A percentile compares a stretch with the other conserved stretches of the same genome.
Evolutionary conservation across 1,140 invertebrate genomes (phyloP).

Genomic region (Latrodectus geometricus): DNA sequence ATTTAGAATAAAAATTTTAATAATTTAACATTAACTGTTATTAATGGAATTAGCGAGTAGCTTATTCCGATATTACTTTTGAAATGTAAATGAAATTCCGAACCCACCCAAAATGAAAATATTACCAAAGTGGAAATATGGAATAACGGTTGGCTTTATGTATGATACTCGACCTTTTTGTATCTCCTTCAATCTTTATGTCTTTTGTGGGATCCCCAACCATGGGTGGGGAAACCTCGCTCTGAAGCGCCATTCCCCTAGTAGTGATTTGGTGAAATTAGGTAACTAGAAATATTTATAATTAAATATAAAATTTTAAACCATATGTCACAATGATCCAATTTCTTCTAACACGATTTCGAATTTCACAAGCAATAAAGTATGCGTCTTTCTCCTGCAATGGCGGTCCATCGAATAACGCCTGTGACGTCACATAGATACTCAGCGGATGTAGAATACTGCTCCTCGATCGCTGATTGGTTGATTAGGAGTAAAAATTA

Average conservation of each 20-base stretch:
- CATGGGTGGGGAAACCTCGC: conserved; percentile 56
- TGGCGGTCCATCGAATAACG: conserved; percentile 55
- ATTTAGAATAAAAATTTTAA: conserved; percentile 1
- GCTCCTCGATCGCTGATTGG: conserved; percentile 21
- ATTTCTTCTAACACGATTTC: conserved; percentile 52
- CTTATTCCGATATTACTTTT: conserved; percentile 19
- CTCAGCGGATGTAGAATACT: not conserved
- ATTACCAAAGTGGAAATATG: conserved; percentile 54
- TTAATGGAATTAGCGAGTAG: conserved; percentile 15
- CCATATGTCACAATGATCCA: conserved; percentile 50
- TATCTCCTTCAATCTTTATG: conserved; percentile 63
- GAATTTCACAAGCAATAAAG: conserved; percentile 55
- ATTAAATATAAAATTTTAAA: conserved; percentile 49
- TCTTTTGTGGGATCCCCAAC: conserved; percentile 62
- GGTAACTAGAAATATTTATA: conserved; percentile 39
- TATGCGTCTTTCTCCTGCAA: conserved; percentile 56
- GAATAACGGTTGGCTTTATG: conserved; percentile 49
- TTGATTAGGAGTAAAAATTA: too few relatives aligned
- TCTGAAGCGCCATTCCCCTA: conserved; percentile 62
- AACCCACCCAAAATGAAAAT: conserved; percentile 51
- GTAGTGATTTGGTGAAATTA: conserved; percentile 47
- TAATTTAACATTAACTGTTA: conserved; percentile 11
- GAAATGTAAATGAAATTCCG: conserved; percentile 22
- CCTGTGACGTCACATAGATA: conserved; percentile 29
- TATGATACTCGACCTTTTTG: conserved; percentile 64